phyloP scores from a whole-genome alignment of 37 sponge, comb jelly and placozoan genomes.

The Bolinopsis microptera region DNA sequence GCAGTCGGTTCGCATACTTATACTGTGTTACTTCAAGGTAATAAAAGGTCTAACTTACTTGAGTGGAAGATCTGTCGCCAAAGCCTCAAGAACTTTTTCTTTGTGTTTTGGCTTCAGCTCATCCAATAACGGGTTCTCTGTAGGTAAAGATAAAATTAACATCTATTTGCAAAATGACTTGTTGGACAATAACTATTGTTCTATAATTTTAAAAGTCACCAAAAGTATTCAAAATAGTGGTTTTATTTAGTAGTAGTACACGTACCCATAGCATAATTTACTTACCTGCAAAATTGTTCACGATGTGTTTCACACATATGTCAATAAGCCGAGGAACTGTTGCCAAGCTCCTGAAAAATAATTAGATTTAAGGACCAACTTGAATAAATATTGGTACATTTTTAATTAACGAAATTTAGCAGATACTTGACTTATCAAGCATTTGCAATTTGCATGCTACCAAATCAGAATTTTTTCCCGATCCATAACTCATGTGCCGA shows the following conservation, averaged over 20 bases:
- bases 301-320: conserved; percentile 79
- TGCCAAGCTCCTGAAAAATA: conserved; percentile 82
- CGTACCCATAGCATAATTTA: too few relatives aligned
- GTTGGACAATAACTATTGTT: too few relatives aligned
- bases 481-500: too few relatives aligned
- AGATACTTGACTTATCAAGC: not conserved
- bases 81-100: conserved; percentile 72
- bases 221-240: too few relatives aligned
- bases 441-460: not conserved
- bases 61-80: conserved; percentile 77
- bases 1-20: too few relatives aligned
- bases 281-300: conserved; percentile 76
- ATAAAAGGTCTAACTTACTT: conserved; percentile 68
- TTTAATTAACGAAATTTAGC: not conserved
- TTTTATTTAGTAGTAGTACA: too few relatives aligned
- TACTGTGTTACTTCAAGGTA: too few relatives aligned
- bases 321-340: conserved; percentile 86
- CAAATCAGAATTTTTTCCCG: too few relatives aligned
- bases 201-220: too few relatives aligned
- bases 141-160: too few relatives aligned
- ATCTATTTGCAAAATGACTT: conserved; percentile 1
- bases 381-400: not conserved
- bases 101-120: conserved; percentile 78
- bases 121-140: conserved; percentile 81
- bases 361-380: not conserved